phyloP scores from a whole-genome alignment of 2,888 invertebrate genomes.

The Philaethria dido region DNA sequence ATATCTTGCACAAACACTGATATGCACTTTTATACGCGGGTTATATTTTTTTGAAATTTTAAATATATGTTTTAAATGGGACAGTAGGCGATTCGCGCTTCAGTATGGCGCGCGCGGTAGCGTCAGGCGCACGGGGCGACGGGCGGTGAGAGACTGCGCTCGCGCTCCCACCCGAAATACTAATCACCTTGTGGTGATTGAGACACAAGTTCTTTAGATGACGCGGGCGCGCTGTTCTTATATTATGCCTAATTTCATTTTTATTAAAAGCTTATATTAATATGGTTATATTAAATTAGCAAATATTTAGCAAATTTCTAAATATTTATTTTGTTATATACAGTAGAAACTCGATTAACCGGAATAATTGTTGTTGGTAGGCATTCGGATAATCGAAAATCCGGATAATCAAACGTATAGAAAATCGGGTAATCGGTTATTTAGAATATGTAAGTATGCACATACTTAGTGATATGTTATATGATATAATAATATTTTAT shows the following conservation, averaged over 20 bases:
- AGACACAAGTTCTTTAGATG: slow-evolving; percentile 53
- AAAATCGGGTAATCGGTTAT: too few species aligned
- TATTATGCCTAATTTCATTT: background rate
- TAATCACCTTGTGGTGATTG: slow-evolving; percentile 80
- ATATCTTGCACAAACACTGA: slow-evolving; percentile 72
- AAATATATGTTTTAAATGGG: slow-evolving; percentile 53
- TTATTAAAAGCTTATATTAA: background rate
- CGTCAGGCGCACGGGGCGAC: slow-evolving; percentile 70
- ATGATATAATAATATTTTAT: too few species aligned
- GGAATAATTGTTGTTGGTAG: too few species aligned
- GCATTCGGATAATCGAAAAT: too few species aligned
- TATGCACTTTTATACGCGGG: slow-evolving; percentile 64
- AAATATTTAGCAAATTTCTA: too few species aligned
- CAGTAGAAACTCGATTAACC: too few species aligned
- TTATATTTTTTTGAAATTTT: slow-evolving; percentile 50
- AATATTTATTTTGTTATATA: too few species aligned
- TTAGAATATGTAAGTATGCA: too few species aligned
- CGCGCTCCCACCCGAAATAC: slow-evolving; percentile 77
- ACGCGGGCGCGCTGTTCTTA: slow-evolving; percentile 51
- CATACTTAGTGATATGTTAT: too few species aligned
- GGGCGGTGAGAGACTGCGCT: slow-evolving; percentile 79
- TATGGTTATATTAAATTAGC: background rate
- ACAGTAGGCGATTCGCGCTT: slow-evolving; percentile 56
- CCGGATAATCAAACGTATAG: too few species aligned
- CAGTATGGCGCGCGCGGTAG: slow-evolving; percentile 58